These are phyloP conservation scores for Morphnarchus princeps DNA, from an alignment of 2,113 vertebrate genomes.

Conservation along the genomic window DNA sequence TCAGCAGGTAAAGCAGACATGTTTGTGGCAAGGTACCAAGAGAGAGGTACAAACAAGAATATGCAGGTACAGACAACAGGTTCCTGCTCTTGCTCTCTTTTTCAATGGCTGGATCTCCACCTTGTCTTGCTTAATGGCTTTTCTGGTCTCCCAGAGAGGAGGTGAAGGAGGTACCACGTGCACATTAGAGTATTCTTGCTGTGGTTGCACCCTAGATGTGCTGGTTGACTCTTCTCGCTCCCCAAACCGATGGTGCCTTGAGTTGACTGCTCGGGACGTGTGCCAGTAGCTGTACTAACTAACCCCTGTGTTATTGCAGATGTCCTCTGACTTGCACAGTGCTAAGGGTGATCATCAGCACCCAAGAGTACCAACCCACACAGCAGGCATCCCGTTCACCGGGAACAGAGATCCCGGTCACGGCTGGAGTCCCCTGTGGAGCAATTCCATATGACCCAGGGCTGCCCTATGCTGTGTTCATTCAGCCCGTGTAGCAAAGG, in stretches of 20 bases:
- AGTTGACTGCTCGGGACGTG: fast-evolving
- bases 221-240: neutral
- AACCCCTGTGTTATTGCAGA: fast-evolving
- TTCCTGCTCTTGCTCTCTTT: neutral
- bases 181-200: fast-evolving
- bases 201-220: neutral
- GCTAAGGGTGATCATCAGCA: neutral
- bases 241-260: fast-evolving
- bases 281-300: neutral
- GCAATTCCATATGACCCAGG: neutral
- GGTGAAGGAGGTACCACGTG: neutral
- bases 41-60: neutral
- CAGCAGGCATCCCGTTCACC: neutral
- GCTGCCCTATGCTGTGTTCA: neutral
- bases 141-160: neutral
- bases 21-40: neutral
- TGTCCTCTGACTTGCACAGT: neutral
- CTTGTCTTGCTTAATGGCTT: neutral
- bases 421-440: neutral
- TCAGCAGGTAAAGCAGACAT: neutral
- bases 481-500: neutral
- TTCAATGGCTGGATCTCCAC: fast-evolving
- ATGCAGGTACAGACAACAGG: neutral
- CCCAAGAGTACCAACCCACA: neutral
- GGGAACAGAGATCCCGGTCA: fast-evolving